A percentile compares a stretch with the other conserved stretches of the same genome.
Conservation (phyloP, 2,113 vertebrate species). For the Calyptommatus sinebrachiatus region DNA sequence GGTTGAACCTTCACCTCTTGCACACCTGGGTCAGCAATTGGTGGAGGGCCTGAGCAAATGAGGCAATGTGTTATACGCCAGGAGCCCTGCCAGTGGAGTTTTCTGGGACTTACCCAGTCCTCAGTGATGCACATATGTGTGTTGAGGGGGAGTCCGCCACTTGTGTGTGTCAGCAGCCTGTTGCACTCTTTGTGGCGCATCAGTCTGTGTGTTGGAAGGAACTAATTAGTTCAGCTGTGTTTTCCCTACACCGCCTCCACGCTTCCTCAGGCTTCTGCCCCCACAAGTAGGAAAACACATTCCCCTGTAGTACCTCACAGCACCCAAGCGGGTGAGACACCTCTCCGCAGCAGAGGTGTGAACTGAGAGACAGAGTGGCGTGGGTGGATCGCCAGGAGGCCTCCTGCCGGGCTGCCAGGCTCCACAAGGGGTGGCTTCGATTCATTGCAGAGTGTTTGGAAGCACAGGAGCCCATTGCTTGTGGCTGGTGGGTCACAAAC, state of each 20-base stretch:
- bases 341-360: neutral
- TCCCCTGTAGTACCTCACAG: neutral
- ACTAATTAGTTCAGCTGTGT: slow-evolving; percentile 54
- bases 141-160: neutral
- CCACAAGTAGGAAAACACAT: slow-evolving; percentile 32
- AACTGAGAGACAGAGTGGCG: neutral
- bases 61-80: too few species aligned
- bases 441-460: neutral
- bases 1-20: too few species aligned
- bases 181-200: slow-evolving; percentile 24
- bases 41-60: too few species aligned
- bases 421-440: too few species aligned
- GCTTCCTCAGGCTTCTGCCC: slow-evolving; percentile 32
- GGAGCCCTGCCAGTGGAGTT: neutral
- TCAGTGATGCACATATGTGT: neutral
- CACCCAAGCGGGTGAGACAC: neutral
- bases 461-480: neutral
- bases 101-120: slow-evolving; percentile 17
- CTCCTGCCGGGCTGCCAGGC: neutral
- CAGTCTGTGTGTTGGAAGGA: slow-evolving; percentile 5
- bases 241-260: slow-evolving; percentile 57
- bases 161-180: slow-evolving; percentile 18
- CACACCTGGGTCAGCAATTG: too few species aligned
- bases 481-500: neutral
- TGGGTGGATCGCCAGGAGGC: too few species aligned